These are phyloP conservation scores for Drosophila kepulauana DNA, from an alignment of 1,140 invertebrate species.

Conservation along the genomic window DNA sequence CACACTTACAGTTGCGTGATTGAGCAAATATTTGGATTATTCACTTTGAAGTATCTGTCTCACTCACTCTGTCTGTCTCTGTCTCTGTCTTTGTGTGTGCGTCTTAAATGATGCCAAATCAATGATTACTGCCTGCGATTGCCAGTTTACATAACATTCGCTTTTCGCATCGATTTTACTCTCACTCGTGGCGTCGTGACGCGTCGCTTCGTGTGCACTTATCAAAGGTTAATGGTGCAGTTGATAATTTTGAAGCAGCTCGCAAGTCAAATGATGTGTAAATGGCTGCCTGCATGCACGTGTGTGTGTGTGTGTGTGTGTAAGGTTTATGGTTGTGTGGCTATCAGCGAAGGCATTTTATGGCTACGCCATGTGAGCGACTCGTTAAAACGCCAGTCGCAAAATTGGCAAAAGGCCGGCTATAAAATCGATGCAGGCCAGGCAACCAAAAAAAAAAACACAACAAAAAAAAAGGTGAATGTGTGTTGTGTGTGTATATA, in stretches of 20 bases:
- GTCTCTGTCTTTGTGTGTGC: not conserved
- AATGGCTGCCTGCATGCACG: conserved; percentile 35
- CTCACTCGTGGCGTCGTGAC: too few relatives aligned
- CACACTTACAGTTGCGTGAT: conserved; percentile 6
- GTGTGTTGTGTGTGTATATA: conserved; percentile 38
- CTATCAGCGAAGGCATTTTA: conserved; percentile 50
- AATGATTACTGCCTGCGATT: conserved; percentile 19
- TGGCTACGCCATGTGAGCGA: conserved; percentile 50
- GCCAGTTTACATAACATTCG: conserved; percentile 9
- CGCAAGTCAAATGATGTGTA: conserved; percentile 71
- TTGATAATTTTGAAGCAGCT: conserved; percentile 63
- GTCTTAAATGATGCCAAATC: conserved; percentile 23
- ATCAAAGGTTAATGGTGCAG: conserved; percentile 71
- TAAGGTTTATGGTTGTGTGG: conserved; percentile 36
- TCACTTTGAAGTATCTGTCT: conserved; percentile 13
- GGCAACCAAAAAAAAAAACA: conserved; percentile 33
- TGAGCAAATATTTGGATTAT: conserved; percentile 34
- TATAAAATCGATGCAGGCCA: conserved; percentile 76
- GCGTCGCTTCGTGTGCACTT: conserved; percentile 19
- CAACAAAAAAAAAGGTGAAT: not conserved
- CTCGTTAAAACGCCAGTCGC: conserved; percentile 64
- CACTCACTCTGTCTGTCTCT: not conserved
- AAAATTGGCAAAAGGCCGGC: conserved; percentile 66
- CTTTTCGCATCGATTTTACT: conserved; percentile 14
- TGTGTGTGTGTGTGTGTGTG: conserved; percentile 6